phyloP scores from a whole-genome alignment of 2,797 vertebrate genomes.

The Novumbra hubbsi region DNA sequence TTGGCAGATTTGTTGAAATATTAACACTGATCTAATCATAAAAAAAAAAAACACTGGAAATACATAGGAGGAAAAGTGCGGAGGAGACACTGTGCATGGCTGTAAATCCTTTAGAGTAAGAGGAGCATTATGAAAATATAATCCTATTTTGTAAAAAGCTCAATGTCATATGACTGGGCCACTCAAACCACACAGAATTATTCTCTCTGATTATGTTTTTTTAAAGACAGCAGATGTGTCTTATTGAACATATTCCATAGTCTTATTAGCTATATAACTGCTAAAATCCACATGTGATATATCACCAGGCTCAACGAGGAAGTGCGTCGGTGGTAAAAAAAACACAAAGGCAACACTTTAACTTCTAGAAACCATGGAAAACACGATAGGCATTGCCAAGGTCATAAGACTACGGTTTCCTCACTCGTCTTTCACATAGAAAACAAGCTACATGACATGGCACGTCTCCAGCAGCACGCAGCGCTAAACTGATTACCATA shows the following conservation, averaged over 20 bases:
- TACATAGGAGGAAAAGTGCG: slow-evolving; percentile 41
- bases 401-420: slow-evolving; percentile 51
- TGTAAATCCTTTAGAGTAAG: slow-evolving; percentile 62
- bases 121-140: slow-evolving; percentile 68
- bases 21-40: slow-evolving; percentile 69
- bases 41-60: slow-evolving; percentile 58
- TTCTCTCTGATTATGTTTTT: slow-evolving; percentile 36
- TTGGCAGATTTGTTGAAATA: slow-evolving; percentile 66
- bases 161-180: slow-evolving; percentile 47
- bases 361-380: neutral
- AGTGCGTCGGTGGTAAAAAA: slow-evolving; percentile 6
- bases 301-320: slow-evolving; percentile 27
- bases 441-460: slow-evolving; percentile 55
- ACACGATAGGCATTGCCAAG: slow-evolving; percentile 46
- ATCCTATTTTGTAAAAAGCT: slow-evolving; percentile 67
- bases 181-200: slow-evolving; percentile 36
- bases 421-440: slow-evolving; percentile 57
- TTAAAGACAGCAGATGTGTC: slow-evolving; percentile 40
- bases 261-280: slow-evolving; percentile 18
- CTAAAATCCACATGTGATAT: slow-evolving; percentile 5
- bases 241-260: slow-evolving; percentile 28
- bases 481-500: slow-evolving; percentile 60
- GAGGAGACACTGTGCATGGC: slow-evolving; percentile 43
- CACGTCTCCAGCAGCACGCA: slow-evolving; percentile 47
- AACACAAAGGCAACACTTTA: neutral